phyloP scores from a whole-genome alignment of 2,113 vertebrate species.

The Chaetops frenatus region DNA sequence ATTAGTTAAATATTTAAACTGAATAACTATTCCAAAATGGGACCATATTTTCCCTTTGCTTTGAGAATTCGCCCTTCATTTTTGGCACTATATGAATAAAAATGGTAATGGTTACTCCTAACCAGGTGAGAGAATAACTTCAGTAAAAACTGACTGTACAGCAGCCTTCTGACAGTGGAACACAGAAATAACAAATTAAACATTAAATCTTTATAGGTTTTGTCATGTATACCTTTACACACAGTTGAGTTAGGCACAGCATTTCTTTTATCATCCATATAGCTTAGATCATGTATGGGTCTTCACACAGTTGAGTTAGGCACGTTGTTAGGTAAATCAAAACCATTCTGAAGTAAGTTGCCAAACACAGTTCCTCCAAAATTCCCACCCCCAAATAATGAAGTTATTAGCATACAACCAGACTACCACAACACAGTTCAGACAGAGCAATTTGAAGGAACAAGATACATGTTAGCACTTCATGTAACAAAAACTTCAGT shows the following conservation, averaged over 20 bases:
- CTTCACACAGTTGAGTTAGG: neutral
- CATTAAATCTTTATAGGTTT: neutral
- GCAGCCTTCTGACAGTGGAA: neutral
- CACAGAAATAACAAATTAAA: neutral
- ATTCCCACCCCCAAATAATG: neutral
- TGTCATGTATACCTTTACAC: neutral
- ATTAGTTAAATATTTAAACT: slow-evolving; percentile 15
- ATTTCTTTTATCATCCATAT: neutral
- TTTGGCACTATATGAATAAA: neutral
- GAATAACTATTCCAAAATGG: neutral
- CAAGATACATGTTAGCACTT: neutral
- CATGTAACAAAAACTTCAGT: neutral
- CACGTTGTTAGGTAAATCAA: neutral
- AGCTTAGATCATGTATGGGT: neutral
- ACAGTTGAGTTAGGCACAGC: neutral
- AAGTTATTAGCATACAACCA: neutral
- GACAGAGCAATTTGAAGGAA: neutral
- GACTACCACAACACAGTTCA: neutral
- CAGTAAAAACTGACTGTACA: neutral
- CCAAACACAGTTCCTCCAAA: neutral
- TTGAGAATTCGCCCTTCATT: neutral
- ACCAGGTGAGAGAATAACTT: neutral
- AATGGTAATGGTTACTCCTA: neutral
- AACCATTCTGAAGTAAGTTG: neutral
- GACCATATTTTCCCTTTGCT: neutral